phyloP scores from a whole-genome alignment of 2,113 vertebrate species.

The Aplodontia rufa region DNA sequence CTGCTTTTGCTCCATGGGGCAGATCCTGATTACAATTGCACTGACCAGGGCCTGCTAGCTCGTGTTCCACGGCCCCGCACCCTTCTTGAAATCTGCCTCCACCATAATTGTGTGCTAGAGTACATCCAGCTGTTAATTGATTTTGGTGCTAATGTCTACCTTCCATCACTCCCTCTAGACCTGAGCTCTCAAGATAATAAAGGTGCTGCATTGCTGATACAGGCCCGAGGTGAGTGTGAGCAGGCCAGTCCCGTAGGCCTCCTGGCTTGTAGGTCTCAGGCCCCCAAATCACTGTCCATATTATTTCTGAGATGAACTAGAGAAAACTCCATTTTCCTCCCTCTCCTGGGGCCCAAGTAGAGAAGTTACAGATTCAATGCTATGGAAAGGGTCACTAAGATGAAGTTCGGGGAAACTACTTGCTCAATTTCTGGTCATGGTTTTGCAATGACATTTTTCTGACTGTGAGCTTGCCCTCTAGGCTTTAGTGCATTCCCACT shows the following conservation, averaged over 20 bases:
- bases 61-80: slow-evolving; percentile 90
- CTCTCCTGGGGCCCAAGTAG: background rate
- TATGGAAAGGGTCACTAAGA: slow-evolving; percentile 10
- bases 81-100: slow-evolving; percentile 92
- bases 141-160: slow-evolving; percentile 94
- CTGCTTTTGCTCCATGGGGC: slow-evolving; percentile 91
- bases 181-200: slow-evolving; percentile 84
- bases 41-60: slow-evolving; percentile 85
- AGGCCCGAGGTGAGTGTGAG: slow-evolving; percentile 90
- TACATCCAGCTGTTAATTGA: slow-evolving; percentile 93
- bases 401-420: background rate
- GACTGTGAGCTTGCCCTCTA: background rate
- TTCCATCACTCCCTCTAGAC: slow-evolving; percentile 84
- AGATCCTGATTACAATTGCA: slow-evolving; percentile 95
- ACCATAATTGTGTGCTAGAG: slow-evolving; percentile 88
- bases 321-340: background rate
- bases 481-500: background rate
- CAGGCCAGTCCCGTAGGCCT: background rate
- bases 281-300: background rate
- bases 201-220: slow-evolving; percentile 88
- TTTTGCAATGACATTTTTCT: slow-evolving; percentile 4
- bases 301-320: background rate
- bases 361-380: slow-evolving; percentile 36
- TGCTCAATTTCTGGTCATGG: background rate
- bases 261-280: background rate